Conservation (phyloP, 2,113 vertebrate species). For the Cyphomyrus plagiostoma region DNA sequence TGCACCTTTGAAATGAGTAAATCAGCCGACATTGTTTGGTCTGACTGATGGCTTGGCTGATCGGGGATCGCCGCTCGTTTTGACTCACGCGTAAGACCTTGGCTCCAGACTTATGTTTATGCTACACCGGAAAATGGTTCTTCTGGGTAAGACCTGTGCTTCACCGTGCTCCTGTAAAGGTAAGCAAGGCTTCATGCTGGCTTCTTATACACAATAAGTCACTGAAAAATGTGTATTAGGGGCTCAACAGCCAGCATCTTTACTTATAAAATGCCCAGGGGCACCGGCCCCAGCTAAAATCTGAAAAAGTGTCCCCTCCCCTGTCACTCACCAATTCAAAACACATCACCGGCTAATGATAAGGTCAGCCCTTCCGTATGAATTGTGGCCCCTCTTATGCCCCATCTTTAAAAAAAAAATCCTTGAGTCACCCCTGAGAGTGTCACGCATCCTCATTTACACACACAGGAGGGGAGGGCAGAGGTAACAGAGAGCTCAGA, state of each 20-base stretch:
- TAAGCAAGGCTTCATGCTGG: background rate
- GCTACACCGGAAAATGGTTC: background rate
- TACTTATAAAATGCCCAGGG: background rate
- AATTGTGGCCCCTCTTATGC: background rate
- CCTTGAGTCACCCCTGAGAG: background rate
- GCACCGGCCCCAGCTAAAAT: background rate
- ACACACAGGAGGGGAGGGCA: background rate
- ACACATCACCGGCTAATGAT: background rate
- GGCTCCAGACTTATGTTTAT: background rate
- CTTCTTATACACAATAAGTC: background rate
- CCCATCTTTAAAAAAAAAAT: background rate
- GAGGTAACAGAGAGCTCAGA: background rate
- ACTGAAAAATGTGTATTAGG: background rate
- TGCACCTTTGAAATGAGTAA: background rate
- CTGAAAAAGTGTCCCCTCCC: background rate
- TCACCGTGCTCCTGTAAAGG: background rate
- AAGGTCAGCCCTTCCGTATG: background rate
- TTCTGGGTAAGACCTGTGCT: background rate
- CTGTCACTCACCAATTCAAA: background rate
- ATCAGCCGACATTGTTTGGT: background rate
- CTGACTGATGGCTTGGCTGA: conserved; percentile 2
- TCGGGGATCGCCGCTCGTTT: background rate
- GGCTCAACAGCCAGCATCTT: background rate
- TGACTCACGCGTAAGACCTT: no score
- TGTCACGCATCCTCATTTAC: background rate